Evolutionary conservation across 2,888 invertebrate species (phyloP).

Genomic region (Melinaea menophilus): DNA sequence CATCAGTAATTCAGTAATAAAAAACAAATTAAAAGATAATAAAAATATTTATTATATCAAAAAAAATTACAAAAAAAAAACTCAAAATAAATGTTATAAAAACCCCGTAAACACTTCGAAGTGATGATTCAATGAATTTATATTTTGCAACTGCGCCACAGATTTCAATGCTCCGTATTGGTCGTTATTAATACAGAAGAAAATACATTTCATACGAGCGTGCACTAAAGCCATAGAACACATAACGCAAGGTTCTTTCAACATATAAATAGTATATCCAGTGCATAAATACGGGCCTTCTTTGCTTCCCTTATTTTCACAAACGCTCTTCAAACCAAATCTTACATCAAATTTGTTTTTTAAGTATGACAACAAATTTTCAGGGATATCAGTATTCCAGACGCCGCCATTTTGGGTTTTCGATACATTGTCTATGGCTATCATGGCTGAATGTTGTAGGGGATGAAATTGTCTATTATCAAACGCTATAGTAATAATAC

Average conservation of each 20-base stretch:
- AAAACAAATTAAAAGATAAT: neutral
- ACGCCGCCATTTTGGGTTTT: slow-evolving; percentile 88
- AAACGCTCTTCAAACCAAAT: slow-evolving; percentile 66
- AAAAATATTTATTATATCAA: neutral
- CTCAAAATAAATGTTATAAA: slow-evolving; percentile 39
- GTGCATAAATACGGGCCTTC: slow-evolving; percentile 89
- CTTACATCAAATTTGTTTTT: slow-evolving; percentile 52
- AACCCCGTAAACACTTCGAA: slow-evolving; percentile 90
- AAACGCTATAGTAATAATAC: slow-evolving; percentile 82
- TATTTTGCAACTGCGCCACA: slow-evolving; percentile 84
- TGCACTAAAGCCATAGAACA: slow-evolving; percentile 97
- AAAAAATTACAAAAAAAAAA: neutral
- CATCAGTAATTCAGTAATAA: neutral
- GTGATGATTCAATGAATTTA: slow-evolving; percentile 91
- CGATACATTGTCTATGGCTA: slow-evolving; percentile 91
- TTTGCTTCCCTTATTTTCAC: slow-evolving; percentile 37
- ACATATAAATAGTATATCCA: slow-evolving; percentile 89
- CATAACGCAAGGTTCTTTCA: slow-evolving; percentile 94
- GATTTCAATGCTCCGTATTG: slow-evolving; percentile 84
- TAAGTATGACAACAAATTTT: slow-evolving; percentile 53
- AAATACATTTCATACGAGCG: slow-evolving; percentile 89
- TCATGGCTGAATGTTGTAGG: slow-evolving; percentile 89
- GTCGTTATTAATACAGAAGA: slow-evolving; percentile 80
- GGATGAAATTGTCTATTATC: slow-evolving; percentile 80
- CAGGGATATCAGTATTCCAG: slow-evolving; percentile 60